These are phyloP conservation scores for Anas platyrhynchos DNA, from an alignment of 2,113 vertebrate genomes.

Conservation along the genomic window DNA sequence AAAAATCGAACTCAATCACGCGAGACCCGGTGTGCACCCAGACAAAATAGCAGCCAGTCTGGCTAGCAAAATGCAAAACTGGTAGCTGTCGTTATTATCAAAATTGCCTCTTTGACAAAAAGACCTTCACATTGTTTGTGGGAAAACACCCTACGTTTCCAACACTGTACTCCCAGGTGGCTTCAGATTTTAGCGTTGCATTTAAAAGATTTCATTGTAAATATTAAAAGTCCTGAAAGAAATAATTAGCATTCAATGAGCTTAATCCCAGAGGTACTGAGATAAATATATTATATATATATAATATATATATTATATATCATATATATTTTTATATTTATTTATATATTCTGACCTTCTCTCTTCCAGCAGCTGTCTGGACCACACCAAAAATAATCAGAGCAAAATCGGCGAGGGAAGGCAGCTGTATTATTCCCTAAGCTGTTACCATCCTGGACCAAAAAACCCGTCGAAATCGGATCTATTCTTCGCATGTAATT, in stretches of 20 bases:
- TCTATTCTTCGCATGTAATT: slow-evolving; percentile 61
- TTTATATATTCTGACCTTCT: slow-evolving; percentile 61
- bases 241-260: slow-evolving; percentile 50
- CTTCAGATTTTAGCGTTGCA: slow-evolving; percentile 34
- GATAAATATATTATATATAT: slow-evolving; percentile 57
- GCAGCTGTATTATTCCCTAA: slow-evolving; percentile 47
- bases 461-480: slow-evolving; percentile 17
- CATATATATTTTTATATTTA: slow-evolving; percentile 55
- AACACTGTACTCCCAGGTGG: slow-evolving; percentile 56
- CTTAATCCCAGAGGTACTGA: slow-evolving; percentile 45
- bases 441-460: slow-evolving; percentile 48
- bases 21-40: slow-evolving; percentile 9
- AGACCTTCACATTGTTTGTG: slow-evolving; percentile 54
- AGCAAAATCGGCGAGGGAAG: slow-evolving; percentile 3
- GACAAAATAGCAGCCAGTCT: slow-evolving; percentile 48
- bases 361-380: slow-evolving; percentile 59
- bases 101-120: slow-evolving; percentile 60
- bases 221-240: slow-evolving; percentile 66
- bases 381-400: slow-evolving; percentile 21
- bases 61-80: slow-evolving; percentile 65
- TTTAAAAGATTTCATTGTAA: slow-evolving; percentile 64
- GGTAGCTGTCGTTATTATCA: slow-evolving; percentile 59
- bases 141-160: slow-evolving; percentile 57
- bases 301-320: slow-evolving; percentile 48
- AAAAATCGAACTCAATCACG: slow-evolving; percentile 43